These are phyloP conservation scores for Blastomussa wellsi DNA, from an alignment of 92 coral and sea anemone species.

Conservation along the genomic window DNA sequence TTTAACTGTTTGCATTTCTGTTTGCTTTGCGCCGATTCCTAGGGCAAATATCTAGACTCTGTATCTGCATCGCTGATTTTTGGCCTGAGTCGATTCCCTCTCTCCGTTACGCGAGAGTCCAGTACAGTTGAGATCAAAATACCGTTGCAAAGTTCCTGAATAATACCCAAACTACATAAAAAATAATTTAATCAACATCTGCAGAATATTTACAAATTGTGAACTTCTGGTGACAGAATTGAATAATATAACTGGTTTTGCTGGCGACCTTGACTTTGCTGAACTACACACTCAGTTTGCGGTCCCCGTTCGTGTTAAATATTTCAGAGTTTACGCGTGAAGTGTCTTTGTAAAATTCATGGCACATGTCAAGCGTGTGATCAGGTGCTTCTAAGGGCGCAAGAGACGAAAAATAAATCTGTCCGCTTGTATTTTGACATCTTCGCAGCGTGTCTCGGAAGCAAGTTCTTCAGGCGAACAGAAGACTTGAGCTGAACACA, in stretches of 20 bases:
- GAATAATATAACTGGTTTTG: neutral
- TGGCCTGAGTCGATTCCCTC: neutral
- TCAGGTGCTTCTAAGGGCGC: slow-evolving; percentile 25
- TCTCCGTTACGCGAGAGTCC: neutral
- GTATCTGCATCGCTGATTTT: neutral
- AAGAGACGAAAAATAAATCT: slow-evolving; percentile 20
- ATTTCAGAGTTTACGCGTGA: slow-evolving; percentile 7
- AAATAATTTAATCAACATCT: slow-evolving; percentile 11
- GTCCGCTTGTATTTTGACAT: slow-evolving; percentile 28
- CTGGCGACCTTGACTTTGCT: slow-evolving; percentile 17
- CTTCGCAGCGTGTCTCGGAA: slow-evolving; percentile 31
- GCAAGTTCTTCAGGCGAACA: slow-evolving; percentile 13
- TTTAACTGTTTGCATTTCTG: slow-evolving; percentile 19
- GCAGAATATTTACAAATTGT: slow-evolving; percentile 1
- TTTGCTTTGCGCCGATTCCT: slow-evolving; percentile 12
- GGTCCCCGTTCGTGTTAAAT: slow-evolving; percentile 20
- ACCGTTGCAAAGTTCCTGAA: neutral
- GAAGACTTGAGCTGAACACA: neutral
- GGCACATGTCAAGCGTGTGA: slow-evolving; percentile 36
- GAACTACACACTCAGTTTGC: slow-evolving; percentile 30
- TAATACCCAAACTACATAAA: neutral
- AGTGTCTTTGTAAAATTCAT: slow-evolving; percentile 38
- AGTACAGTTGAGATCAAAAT: neutral
- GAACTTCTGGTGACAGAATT: neutral
- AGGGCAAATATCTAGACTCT: slow-evolving; percentile 14